Percentiles rank a stretch among this genome's conserved stretches.
These are phyloP conservation scores for Thalpophila matura DNA, from an alignment of 2,888 invertebrate species.

Conservation along the genomic window DNA sequence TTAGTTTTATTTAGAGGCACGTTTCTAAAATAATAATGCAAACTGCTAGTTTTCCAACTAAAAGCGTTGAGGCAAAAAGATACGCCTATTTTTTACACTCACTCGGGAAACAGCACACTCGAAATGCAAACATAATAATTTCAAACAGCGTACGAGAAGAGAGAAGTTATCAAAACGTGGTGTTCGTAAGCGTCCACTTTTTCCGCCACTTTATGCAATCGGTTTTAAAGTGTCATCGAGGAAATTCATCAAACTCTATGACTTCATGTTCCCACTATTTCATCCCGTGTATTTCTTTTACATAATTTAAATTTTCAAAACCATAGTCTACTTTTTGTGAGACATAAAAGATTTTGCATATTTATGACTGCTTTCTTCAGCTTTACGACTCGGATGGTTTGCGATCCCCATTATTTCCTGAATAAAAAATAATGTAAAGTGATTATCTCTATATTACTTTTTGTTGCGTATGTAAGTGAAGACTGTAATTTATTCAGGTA, in stretches of 20 bases:
- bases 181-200: constrained; percentile 50
- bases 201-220: constrained; percentile 52
- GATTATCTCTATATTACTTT: constrained; percentile 8
- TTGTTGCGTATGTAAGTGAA: background rate
- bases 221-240: constrained; percentile 46
- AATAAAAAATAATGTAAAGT: constrained; percentile 24
- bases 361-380: constrained; percentile 42
- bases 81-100: constrained; percentile 32
- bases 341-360: constrained; percentile 34
- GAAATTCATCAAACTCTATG: constrained; percentile 43
- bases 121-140: constrained; percentile 53
- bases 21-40: constrained; percentile 14
- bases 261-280: background rate
- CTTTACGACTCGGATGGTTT: constrained; percentile 38
- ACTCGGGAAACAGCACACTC: constrained; percentile 40
- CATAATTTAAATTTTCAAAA: constrained; percentile 18
- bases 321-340: constrained; percentile 20
- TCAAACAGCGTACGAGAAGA: constrained; percentile 40
- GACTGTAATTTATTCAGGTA: background rate
- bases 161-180: constrained; percentile 53
- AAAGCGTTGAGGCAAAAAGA: constrained; percentile 28
- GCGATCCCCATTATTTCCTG: constrained; percentile 16
- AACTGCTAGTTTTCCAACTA: constrained; percentile 22
- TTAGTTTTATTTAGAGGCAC: constrained; percentile 18
- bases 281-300: background rate